Percentiles rank a stretch among this genome's conserved stretches.
These are phyloP conservation scores for Stegodyphus dumicola DNA, from an alignment of 1,140 invertebrate species.

Conservation along the genomic window DNA sequence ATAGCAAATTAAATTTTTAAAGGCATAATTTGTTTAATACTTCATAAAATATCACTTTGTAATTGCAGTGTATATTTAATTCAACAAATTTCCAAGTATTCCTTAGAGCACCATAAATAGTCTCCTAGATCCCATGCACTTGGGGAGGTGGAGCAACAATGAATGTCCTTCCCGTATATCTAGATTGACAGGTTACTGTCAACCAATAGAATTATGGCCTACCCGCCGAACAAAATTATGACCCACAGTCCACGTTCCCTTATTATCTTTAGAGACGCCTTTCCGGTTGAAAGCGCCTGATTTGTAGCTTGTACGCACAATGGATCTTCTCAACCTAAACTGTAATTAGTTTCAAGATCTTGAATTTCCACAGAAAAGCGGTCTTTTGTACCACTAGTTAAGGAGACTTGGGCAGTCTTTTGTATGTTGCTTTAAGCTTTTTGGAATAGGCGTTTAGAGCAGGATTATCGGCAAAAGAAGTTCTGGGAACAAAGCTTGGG, in stretches of 20 bases:
- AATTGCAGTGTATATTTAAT: no score
- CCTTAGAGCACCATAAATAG: no score
- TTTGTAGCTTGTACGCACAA: conserved; percentile 35
- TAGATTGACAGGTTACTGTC: conserved; percentile 44
- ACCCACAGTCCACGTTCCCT: neutral
- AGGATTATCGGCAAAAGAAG: no score
- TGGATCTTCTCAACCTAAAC: conserved; percentile 13
- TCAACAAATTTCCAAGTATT: no score
- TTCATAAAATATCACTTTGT: no score
- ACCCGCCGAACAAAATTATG: conserved; percentile 30
- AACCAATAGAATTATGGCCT: conserved; percentile 52
- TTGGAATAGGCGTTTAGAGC: no score
- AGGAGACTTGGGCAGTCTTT: no score
- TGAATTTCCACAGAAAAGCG: neutral
- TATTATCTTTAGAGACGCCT: conserved; percentile 36
- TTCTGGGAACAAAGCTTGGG: no score
- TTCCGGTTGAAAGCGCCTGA: conserved; percentile 18
- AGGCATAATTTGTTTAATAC: no score
- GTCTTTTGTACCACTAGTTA: no score
- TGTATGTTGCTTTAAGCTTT: no score
- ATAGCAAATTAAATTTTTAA: no score
- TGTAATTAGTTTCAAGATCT: conserved; percentile 21
- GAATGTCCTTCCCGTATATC: conserved; percentile 40
- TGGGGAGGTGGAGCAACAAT: conserved; percentile 44
- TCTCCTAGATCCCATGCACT: neutral